Conservation (phyloP, 2,888 invertebrate species). For the Amblyjoppa proteus region DNA sequence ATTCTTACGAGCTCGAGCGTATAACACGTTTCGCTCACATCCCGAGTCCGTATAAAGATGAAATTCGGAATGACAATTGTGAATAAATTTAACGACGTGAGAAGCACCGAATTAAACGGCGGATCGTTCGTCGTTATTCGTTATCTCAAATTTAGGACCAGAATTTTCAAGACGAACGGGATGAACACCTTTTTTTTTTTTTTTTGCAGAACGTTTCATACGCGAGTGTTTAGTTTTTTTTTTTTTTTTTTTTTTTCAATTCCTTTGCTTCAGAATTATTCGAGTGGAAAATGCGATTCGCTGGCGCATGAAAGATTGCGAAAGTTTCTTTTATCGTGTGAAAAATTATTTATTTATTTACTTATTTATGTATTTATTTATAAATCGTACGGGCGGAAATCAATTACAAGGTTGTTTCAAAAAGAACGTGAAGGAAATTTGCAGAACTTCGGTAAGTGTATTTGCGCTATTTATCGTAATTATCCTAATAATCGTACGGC, state of each 20-base stretch:
- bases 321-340: too few relatives aligned
- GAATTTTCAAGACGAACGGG: not conserved
- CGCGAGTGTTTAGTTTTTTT: too few relatives aligned
- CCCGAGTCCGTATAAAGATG: not conserved
- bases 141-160: not conserved
- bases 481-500: too few relatives aligned
- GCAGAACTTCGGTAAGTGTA: too few relatives aligned
- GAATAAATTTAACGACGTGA: constrained; percentile 16
- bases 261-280: not conserved
- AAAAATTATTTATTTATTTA: too few relatives aligned
- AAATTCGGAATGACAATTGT: constrained; percentile 8
- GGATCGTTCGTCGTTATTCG: not conserved
- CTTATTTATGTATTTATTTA: too few relatives aligned
- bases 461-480: too few relatives aligned
- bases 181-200: too few relatives aligned
- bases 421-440: too few relatives aligned
- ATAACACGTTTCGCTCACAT: not conserved
- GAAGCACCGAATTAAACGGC: constrained; percentile 7
- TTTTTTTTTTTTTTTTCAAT: not conserved
- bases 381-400: too few relatives aligned
- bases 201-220: too few relatives aligned
- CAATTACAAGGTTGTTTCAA: too few relatives aligned
- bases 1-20: not conserved
- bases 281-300: not conserved
- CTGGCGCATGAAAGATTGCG: not conserved